These are phyloP conservation scores for Centropyge bicolor DNA, from an alignment of 2,797 vertebrate species.

Conservation along the genomic window DNA sequence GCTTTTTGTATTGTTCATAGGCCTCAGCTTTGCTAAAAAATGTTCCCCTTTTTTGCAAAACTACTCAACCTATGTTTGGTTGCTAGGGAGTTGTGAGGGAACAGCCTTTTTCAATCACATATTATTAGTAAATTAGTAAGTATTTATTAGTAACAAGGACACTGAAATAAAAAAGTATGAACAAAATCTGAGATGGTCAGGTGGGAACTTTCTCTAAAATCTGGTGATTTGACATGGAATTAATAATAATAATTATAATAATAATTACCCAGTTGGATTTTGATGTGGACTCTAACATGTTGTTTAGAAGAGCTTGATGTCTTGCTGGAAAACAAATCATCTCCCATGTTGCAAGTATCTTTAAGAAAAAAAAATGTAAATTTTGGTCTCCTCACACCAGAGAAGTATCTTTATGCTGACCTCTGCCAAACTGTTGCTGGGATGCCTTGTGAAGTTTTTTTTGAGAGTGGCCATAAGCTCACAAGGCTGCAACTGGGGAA, in stretches of 20 bases:
- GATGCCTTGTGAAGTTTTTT: not conserved
- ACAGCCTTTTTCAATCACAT: not conserved
- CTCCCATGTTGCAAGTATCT: not conserved
- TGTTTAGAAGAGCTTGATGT: not conserved
- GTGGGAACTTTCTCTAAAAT: no score
- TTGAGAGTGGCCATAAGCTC: not conserved
- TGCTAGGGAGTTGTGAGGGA: not conserved
- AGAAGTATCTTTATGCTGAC: not conserved
- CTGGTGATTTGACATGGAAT: no score
- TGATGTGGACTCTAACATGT: not conserved
- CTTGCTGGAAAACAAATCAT: not conserved
- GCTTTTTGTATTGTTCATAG: not conserved
- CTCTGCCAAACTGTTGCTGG: slow-evolving; percentile 6
- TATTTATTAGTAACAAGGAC: no score
- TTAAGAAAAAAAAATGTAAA: not conserved
- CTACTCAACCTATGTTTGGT: not conserved
- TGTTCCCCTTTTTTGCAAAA: not conserved
- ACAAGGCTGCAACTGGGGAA: not conserved
- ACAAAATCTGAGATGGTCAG: no score
- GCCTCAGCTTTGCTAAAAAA: not conserved
- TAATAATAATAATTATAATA: no score
- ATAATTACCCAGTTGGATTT: not conserved
- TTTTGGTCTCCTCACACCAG: not conserved
- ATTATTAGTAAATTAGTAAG: no score
- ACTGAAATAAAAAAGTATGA: no score